Percentiles rank a stretch among this genome's conserved stretches.
Conservation (phyloP, 1,140 invertebrate genomes). For the Artemia franciscana region DNA sequence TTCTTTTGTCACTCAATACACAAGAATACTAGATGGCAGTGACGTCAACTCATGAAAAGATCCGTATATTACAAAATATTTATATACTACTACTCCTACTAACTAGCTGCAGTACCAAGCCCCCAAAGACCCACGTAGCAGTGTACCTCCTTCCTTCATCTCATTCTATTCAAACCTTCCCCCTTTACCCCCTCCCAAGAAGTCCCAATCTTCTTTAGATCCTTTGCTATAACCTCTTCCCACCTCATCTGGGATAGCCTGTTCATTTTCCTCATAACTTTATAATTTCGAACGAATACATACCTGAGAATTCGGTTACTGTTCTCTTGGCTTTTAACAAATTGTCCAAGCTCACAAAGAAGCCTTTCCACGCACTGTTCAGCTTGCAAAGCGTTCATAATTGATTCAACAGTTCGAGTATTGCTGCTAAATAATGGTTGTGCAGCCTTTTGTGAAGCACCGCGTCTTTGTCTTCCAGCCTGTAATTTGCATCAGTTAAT, state of each 20-base stretch:
- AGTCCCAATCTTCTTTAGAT: not conserved
- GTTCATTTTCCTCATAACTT: not conserved
- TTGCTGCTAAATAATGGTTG: not conserved
- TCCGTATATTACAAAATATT: too few species aligned
- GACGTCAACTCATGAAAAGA: too few species aligned
- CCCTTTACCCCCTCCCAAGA: not conserved
- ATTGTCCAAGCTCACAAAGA: slow-evolving; percentile 1
- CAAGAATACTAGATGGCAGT: too few species aligned
- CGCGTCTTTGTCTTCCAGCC: too few species aligned
- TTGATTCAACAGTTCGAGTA: not conserved
- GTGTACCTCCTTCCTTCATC: too few species aligned
- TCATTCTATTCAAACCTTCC: not conserved
- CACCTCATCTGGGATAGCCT: not conserved
- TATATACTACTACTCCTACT: too few species aligned
- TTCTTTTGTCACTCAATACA: too few species aligned
- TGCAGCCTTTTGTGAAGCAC: too few species aligned
- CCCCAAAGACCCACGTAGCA: too few species aligned
- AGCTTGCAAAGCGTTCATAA: not conserved
- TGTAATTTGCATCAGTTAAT: too few species aligned
- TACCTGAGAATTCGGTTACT: not conserved
- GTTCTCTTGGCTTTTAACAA: not conserved
- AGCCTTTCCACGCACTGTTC: slow-evolving; percentile 2
- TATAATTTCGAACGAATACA: not conserved
- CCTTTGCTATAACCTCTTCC: too few species aligned
- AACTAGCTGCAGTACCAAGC: too few species aligned